Base-by-base conservation (phyloP, 2,888 invertebrate genomes). In the Nomada hirtipes region DNA sequence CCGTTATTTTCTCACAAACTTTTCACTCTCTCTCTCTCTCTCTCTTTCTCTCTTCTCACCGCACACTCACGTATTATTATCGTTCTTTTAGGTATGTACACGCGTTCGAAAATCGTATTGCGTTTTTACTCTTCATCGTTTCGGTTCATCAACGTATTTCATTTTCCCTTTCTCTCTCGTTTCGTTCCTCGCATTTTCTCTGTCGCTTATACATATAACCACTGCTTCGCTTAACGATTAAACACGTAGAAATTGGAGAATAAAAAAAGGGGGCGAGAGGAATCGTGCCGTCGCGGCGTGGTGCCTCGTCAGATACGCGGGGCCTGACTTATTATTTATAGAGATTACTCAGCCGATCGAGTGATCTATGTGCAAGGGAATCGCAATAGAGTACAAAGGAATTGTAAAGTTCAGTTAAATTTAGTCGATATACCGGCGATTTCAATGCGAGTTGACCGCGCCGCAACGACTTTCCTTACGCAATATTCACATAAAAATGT, bases 211-310 rank as follows among this genome's bases (percentile, higher is more conserved):
- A 73, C 59, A 72, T 53, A 50, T 57, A 73, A 47, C 60, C 57
- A 36, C 44, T 63, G 74, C 57, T 74, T 88, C 75, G 84, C 85
- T 90, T 91, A 91, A 89, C 91, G 90, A 88, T 92, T 87, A 90
- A 91, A 92, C 91, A 92, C 90, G 92, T 92, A 92, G 91, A 92
- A 92, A 92, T 90, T 90, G 91, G 87, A 91, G 88, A 91, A 89
- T 92, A 90, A 91, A 91, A 91, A 92, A 92, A 87, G 87, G 79
- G 87, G 78, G 79, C 74, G 79, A 85, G 76, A 76, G 81, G 77
- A 89, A 87, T 83, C 88, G 88, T 72, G 79, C 82, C 85, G 84
- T 86, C 83, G 67, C 77, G 72, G 78, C 78, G 77, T 80, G 70
- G 72, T 53, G 36, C 67, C 69, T 55, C 52, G 61, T 75, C 55